These are phyloP conservation scores for Saimiri boliviensis DNA, from an alignment of 2,113 vertebrate genomes.

Conservation along the genomic window DNA sequence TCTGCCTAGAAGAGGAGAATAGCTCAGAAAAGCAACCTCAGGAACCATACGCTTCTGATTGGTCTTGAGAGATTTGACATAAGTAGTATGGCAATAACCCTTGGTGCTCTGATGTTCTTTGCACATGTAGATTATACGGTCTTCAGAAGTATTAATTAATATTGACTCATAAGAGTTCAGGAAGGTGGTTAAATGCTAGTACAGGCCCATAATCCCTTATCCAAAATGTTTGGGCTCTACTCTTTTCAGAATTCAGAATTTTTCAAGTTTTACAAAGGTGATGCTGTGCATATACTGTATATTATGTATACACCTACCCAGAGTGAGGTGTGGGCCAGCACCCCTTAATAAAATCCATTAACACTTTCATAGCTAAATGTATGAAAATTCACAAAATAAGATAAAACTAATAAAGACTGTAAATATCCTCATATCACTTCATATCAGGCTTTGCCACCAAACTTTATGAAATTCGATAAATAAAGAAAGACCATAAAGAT, in stretches of 20 bases:
- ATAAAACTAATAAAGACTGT: not conserved
- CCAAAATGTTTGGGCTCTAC: not conserved
- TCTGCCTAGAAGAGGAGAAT: not conserved
- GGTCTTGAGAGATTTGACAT: not conserved
- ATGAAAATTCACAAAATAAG: not conserved
- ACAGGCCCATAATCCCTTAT: not conserved
- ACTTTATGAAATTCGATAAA: not conserved
- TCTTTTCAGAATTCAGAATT: constrained; percentile 13
- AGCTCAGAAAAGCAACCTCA: constrained; percentile 31
- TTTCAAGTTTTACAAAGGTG: constrained; percentile 18
- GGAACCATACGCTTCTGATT: constrained; percentile 32
- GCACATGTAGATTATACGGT: not conserved
- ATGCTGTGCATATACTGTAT: not conserved
- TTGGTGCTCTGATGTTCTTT: constrained; percentile 34
- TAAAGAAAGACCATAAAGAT: not conserved
- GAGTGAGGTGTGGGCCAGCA: not conserved
- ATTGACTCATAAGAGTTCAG: not conserved
- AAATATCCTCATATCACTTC: not conserved
- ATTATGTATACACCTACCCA: not conserved
- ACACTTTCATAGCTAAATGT: not conserved
- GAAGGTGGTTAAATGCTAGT: constrained; percentile 27
- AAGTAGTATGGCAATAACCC: constrained; percentile 20
- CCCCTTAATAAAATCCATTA: constrained; percentile 28
- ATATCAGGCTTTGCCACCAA: not conserved
- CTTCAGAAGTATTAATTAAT: constrained; percentile 59